These are phyloP conservation scores for Acanthiza pusilla DNA, from an alignment of 2,797 vertebrate species.

Conservation along the genomic window DNA sequence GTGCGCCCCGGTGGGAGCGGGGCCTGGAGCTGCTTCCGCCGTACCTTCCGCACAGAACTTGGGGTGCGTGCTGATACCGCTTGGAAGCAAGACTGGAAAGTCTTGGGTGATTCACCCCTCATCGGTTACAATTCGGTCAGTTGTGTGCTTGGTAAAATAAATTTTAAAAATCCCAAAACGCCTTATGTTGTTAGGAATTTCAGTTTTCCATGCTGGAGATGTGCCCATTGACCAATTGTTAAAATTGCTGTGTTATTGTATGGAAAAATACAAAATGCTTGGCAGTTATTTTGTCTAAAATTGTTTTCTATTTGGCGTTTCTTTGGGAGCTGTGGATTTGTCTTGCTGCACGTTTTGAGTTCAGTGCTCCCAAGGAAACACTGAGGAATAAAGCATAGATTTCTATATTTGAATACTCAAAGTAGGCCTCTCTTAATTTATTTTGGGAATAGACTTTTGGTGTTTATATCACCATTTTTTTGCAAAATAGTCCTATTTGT, in stretches of 20 bases:
- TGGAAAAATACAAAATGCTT: neutral
- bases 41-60: fast-evolving
- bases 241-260: neutral
- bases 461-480: neutral
- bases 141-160: neutral
- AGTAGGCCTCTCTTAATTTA: neutral
- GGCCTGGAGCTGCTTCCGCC: neutral
- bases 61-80: fast-evolving
- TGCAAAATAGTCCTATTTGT: neutral
- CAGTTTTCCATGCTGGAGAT: neutral
- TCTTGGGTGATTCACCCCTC: no score
- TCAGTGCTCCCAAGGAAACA: neutral
- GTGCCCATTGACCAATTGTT: neutral
- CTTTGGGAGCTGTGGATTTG: fast-evolving
- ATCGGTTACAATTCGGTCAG: neutral
- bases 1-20: neutral
- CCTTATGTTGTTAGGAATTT: neutral
- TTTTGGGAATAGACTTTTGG: neutral
- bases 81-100: neutral
- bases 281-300: neutral
- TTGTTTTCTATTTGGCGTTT: neutral
- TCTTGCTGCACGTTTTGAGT: fast-evolving
- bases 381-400: neutral
- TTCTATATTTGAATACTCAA: neutral
- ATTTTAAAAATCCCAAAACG: neutral